A percentile compares a stretch with the other conserved stretches of the same genome.
Evolutionary conservation across 2,797 vertebrate genomes (phyloP).

Genomic region (Mallotus villosus): DNA sequence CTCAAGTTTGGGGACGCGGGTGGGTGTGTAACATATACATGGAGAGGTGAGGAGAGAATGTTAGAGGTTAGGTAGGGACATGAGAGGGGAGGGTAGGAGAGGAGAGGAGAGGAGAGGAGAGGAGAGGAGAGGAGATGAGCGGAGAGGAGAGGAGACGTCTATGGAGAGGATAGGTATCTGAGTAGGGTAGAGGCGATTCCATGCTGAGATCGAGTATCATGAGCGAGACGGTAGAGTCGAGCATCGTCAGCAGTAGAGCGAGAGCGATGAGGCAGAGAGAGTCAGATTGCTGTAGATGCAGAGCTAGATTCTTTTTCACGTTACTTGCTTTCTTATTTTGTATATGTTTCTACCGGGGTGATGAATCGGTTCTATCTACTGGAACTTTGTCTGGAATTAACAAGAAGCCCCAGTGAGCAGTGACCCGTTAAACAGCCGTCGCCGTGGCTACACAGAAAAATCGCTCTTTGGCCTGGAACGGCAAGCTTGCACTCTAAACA

Average conservation of each 20-base stretch:
- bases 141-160: neutral
- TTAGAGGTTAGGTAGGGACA: neutral
- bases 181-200: no score
- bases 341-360: conserved; percentile 27
- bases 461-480: conserved; percentile 32
- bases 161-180: no score
- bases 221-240: no score
- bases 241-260: no score
- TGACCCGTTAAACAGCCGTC: conserved; percentile 54
- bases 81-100: neutral
- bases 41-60: neutral
- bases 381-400: conserved; percentile 59
- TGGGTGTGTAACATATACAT: conserved; percentile 20
- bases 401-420: conserved; percentile 47
- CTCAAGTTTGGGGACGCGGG: conserved; percentile 36
- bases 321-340: conserved; percentile 12
- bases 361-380: conserved; percentile 52
- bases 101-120: neutral
- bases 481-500: conserved; percentile 48
- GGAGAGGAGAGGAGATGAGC: no score
- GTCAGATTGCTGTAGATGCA: no score
- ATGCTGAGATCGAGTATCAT: no score
- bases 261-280: no score
- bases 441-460: conserved; percentile 29
- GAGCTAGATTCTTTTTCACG: conserved; percentile 25